Conservation (phyloP, 1,140 invertebrate species). For the Archivesica marissinica region DNA sequence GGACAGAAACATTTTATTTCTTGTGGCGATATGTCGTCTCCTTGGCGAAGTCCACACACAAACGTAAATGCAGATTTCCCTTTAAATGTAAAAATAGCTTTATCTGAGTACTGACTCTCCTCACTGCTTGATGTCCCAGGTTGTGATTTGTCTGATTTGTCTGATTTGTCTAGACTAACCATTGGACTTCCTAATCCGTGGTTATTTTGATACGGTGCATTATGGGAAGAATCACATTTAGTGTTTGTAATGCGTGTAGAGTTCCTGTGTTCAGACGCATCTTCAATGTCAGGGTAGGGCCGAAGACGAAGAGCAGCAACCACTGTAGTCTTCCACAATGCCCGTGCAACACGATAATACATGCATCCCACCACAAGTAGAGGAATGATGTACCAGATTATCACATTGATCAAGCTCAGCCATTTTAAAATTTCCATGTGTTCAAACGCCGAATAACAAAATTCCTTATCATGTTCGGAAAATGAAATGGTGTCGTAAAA, state of each 20-base stretch:
- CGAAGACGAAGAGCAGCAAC: conserved; percentile 50
- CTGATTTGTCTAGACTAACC: background rate
- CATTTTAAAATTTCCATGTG: conserved; percentile 67
- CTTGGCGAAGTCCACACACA: background rate
- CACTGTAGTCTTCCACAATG: conserved; percentile 85
- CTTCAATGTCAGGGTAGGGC: conserved; percentile 21
- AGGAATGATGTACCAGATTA: conserved; percentile 90
- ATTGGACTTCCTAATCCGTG: no score
- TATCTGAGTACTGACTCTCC: conserved; percentile 6
- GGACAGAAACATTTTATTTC: conserved; percentile 5
- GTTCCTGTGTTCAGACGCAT: background rate
- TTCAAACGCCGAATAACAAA: conserved; percentile 56
- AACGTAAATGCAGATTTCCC: conserved; percentile 2
- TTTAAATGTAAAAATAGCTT: conserved; percentile 8
- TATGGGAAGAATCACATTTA: background rate
- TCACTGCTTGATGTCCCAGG: background rate
- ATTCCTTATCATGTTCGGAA: conserved; percentile 29
- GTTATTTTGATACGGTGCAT: no score
- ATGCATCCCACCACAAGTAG: conserved; percentile 92
- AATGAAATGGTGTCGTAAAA: conserved; percentile 69
- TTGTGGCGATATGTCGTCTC: background rate
- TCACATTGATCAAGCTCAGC: conserved; percentile 69
- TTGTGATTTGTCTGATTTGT: background rate
- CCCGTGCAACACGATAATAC: conserved; percentile 89
- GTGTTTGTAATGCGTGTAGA: background rate